Evolutionary conservation across 2,113 vertebrate species (phyloP), one percentile per base, ranked within the genome.

Genomic region (Leptobrachium leishanense): DNA sequence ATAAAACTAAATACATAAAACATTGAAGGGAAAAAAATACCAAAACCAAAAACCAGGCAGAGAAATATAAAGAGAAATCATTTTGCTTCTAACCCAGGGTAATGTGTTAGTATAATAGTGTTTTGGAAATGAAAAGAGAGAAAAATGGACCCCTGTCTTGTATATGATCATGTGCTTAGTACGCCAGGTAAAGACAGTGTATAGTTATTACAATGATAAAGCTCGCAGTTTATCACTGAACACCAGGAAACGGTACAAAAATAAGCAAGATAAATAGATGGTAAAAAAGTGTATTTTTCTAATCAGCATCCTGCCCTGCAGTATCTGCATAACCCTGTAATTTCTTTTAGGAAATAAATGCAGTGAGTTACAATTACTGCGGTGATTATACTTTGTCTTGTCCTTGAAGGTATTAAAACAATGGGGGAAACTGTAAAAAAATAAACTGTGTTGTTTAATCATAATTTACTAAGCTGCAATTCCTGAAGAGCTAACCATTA

Each of bases 391-490:
- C 75, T 82, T 84, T 77, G 84, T 85, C 87, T 88, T 84, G 78
- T 87, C 86, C 85, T 85, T 76, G 50, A 39, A 84, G 81, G 82
- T 82, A 77, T 79, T 84, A 81, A 87, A 80, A 79, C 84, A 13
- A 82, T 68, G 77, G 84, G 83, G 85, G 87, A 65, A 55, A n/a
- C 63, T 1, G 85, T 84, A 72, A 71, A 66, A 57, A 53, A 81
- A 69, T 50, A 81, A 76, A 81, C 79, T 82, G 65, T 76, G 81
- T 81, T 79, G 82, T 85, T 83, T 83, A 79, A 84, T 84, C 88
- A 82, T 80, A 76, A 84, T 86, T 86, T 75, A 71, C 64, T 83
- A 82, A 84, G 83, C 85, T 85, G 86, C 77, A 84, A 81, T 82
- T 67, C 75, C 83, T 72, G 50, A 59, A 83, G 74, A 83, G 80